Evolutionary conservation across 1,140 invertebrate genomes (phyloP).

Genomic region (Eupristina koningsbergeri): DNA sequence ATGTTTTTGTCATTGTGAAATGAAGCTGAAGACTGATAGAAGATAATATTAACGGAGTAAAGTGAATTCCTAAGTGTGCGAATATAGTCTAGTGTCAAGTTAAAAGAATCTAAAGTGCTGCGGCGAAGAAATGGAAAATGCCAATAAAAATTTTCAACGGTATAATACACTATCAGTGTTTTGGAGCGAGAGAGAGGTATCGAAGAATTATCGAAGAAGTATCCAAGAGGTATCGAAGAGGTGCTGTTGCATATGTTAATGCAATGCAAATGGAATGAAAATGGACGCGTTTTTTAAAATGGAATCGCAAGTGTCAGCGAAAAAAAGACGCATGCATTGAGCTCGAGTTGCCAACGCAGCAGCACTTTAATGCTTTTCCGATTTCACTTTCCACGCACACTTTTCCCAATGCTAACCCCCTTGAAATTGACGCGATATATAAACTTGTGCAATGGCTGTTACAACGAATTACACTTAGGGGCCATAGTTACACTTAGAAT

Average conservation of each 20-base stretch:
- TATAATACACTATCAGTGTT: background rate
- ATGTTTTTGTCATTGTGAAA: too few relatives aligned
- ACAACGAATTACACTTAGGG: slow-evolving; percentile 70
- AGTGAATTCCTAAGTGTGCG: background rate
- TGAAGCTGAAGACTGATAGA: background rate
- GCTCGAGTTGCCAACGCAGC: slow-evolving; percentile 30
- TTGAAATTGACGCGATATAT: slow-evolving; percentile 64
- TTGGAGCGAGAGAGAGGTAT: background rate
- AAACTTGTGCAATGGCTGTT: slow-evolving; percentile 56
- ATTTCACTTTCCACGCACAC: slow-evolving; percentile 39
- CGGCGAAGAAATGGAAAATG: background rate
- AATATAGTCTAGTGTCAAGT: background rate
- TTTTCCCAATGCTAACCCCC: background rate
- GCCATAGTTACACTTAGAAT: background rate
- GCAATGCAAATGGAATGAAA: slow-evolving; percentile 12
- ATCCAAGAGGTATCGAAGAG: background rate
- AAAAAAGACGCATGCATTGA: background rate
- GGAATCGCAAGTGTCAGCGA: background rate
- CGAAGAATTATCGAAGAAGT: too few relatives aligned
- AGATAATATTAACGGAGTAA: slow-evolving; percentile 8
- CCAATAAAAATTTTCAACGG: background rate
- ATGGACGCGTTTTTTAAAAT: slow-evolving; percentile 6
- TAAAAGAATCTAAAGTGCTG: slow-evolving; percentile 12
- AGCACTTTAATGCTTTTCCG: slow-evolving; percentile 49
- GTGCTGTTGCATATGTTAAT: background rate